A percentile compares a stretch with the other conserved stretches of the same genome.
phyloP scores from a whole-genome alignment of 2,113 vertebrate genomes.

The cattle (Bos taurus) region DNA sequence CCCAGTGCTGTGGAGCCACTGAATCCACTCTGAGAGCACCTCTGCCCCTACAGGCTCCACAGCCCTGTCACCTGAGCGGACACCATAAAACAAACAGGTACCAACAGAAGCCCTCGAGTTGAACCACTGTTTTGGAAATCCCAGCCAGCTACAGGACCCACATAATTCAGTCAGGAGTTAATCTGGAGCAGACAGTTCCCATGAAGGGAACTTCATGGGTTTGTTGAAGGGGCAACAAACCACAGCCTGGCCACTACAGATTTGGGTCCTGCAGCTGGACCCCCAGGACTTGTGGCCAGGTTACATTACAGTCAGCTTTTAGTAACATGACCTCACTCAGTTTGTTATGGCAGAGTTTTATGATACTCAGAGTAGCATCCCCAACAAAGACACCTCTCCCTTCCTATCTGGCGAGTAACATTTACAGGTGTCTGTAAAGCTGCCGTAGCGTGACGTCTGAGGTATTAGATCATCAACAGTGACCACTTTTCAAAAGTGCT shows the following conservation, averaged over 20 bases:
- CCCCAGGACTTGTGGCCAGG: background rate
- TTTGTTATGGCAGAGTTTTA: background rate
- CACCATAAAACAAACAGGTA: background rate
- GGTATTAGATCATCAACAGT: background rate
- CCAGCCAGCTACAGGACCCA: background rate
- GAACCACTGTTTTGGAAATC: background rate
- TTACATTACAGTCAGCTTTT: background rate
- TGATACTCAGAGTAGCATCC: fast-evolving
- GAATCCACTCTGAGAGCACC: background rate
- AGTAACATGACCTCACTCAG: background rate
- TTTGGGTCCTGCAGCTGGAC: background rate
- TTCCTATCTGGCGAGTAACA: background rate
- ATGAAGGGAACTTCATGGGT: too few relatives aligned
- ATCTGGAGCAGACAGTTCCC: too few relatives aligned
- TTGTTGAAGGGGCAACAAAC: background rate
- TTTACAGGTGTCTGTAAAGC: fast-evolving
- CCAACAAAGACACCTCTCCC: background rate
- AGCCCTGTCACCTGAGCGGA: background rate
- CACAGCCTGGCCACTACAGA: background rate
- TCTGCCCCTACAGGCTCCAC: background rate
- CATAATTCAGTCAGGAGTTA: background rate
- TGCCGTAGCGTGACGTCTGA: background rate
- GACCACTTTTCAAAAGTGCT: background rate
- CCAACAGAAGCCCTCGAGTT: background rate
- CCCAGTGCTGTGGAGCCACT: background rate